phyloP scores from a whole-genome alignment of 2,888 invertebrate genomes.

The Stenichneumon culpator region DNA sequence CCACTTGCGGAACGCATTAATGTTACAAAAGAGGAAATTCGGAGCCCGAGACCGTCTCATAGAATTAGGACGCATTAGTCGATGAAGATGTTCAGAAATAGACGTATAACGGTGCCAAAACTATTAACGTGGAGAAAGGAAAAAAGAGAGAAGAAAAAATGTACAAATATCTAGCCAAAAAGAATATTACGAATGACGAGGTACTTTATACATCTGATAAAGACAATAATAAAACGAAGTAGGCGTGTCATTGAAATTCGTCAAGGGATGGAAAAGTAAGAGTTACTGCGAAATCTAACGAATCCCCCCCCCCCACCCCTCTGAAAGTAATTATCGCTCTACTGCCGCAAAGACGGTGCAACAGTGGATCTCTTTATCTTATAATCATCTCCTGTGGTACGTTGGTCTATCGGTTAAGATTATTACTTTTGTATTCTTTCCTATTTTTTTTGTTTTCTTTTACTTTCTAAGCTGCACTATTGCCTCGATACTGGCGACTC shows the following conservation, averaged over 20 bases:
- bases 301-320: conserved; percentile 21
- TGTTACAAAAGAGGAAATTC: conserved; percentile 30
- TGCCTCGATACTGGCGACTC: conserved; percentile 10
- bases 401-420: conserved; percentile 64
- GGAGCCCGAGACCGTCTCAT: conserved; percentile 38
- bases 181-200: conserved; percentile 37
- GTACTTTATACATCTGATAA: conserved; percentile 57
- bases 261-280: conserved; percentile 29
- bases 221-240: conserved; percentile 61
- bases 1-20: conserved; percentile 16
- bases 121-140: conserved; percentile 70
- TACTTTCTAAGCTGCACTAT: conserved; percentile 18
- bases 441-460: conserved; percentile 50
- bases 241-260: conserved; percentile 40
- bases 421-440: conserved; percentile 65
- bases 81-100: conserved; percentile 30
- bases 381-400: conserved; percentile 63
- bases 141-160: conserved; percentile 46
- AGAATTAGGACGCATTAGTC: conserved; percentile 41
- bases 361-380: conserved; percentile 33
- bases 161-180: conserved; percentile 61
- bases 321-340: conserved; percentile 28
- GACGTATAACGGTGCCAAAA: conserved; percentile 79
- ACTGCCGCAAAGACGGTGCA: conserved; percentile 18
- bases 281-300: conserved; percentile 47